Evolutionary conservation across 2,113 vertebrate genomes (phyloP).

Genomic region (Dasyornis broadbenti): DNA sequence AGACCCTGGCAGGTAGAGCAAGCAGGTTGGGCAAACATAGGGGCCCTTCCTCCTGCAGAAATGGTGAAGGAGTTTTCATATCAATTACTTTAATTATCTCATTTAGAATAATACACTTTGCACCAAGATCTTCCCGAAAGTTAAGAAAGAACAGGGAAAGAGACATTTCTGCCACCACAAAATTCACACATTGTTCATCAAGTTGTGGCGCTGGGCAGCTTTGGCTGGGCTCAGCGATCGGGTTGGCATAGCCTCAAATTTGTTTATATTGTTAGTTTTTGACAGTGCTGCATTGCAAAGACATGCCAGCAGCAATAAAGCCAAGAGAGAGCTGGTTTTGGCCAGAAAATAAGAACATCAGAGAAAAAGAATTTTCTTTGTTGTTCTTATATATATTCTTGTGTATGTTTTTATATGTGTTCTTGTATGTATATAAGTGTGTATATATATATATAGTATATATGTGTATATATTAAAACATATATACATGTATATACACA

Average conservation of each 20-base stretch:
- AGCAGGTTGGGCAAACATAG: neutral
- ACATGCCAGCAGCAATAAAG: neutral
- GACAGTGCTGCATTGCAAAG: neutral
- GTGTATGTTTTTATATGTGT: accelerated
- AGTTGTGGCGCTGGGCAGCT: neutral
- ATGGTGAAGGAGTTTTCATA: neutral
- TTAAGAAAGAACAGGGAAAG: neutral
- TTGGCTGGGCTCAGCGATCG: neutral
- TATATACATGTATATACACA: neutral
- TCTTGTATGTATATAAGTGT: neutral
- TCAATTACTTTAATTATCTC: neutral
- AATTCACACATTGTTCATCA: neutral
- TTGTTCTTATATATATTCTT: neutral
- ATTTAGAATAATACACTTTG: neutral
- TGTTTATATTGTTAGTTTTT: neutral
- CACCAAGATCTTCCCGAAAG: neutral
- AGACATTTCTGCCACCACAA: neutral
- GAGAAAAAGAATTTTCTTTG: neutral
- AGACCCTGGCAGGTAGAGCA: neutral
- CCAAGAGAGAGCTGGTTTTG: neutral
- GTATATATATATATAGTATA: neutral
- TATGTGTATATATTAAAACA: neutral
- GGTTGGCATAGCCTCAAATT: neutral
- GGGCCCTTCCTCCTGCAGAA: neutral
- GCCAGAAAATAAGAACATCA: neutral